Conservation (phyloP, 2,113 vertebrate genomes). For the Elephantulus edwardii region DNA sequence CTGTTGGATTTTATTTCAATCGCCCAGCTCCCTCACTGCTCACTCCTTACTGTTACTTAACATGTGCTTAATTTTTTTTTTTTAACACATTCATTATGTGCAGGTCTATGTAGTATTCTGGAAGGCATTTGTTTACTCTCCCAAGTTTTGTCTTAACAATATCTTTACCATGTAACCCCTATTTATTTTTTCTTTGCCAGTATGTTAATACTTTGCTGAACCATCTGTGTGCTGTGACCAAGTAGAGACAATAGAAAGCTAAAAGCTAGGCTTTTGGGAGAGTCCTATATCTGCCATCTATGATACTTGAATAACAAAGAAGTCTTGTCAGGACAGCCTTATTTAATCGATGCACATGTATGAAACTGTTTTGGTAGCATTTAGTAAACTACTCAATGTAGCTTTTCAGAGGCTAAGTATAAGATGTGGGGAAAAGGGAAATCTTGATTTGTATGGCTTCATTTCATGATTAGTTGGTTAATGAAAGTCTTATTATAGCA, state of each 20-base stretch:
- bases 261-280: neutral
- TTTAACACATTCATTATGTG: neutral
- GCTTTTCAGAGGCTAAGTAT: neutral
- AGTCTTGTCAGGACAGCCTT: conserved; percentile 1
- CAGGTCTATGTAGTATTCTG: conserved; percentile 9
- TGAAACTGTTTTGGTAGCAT: neutral
- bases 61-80: neutral
- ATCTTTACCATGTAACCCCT: neutral
- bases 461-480: conserved; percentile 6
- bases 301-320: neutral
- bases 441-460: neutral
- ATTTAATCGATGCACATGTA: neutral
- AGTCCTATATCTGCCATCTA: neutral
- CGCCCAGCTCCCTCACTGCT: no score
- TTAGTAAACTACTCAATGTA: neutral
- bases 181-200: neutral
- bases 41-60: neutral
- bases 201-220: neutral
- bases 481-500: neutral
- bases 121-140: neutral
- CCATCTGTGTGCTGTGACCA: neutral
- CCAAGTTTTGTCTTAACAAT: conserved; percentile 22
- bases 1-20: neutral
- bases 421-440: conserved; percentile 18
- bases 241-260: neutral